These are phyloP conservation scores for Magallana nippona DNA, from an alignment of 2,888 invertebrate species.

Conservation along the genomic window DNA sequence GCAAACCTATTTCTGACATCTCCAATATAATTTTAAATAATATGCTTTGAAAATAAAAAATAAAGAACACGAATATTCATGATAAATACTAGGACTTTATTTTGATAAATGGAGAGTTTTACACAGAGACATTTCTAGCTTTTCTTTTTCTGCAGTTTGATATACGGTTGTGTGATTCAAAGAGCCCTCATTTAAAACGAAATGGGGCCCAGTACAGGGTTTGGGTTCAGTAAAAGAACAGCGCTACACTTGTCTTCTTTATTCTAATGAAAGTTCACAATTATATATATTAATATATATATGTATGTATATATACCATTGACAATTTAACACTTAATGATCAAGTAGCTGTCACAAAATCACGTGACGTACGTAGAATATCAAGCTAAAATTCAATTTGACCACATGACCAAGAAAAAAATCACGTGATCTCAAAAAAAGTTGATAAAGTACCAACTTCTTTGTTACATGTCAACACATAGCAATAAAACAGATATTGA, in stretches of 20 bases:
- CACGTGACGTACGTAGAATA: conserved; percentile 30
- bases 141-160: conserved; percentile 5
- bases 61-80: conserved; percentile 2
- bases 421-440: conserved; percentile 19
- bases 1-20: no score
- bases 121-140: conserved; percentile 28
- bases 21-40: no score
- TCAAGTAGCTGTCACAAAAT: conserved; percentile 35
- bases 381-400: conserved; percentile 35
- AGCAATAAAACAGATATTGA: conserved; percentile 25
- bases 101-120: conserved; percentile 28
- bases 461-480: conserved; percentile 30
- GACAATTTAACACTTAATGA: conserved; percentile 33
- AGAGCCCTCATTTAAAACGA: background rate
- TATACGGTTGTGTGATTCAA: conserved; percentile 16
- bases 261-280: conserved; percentile 33
- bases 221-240: conserved; percentile 10
- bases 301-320: conserved; percentile 28
- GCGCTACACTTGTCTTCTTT: conserved; percentile 20
- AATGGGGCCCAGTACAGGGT: conserved; percentile 24
- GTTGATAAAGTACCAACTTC: conserved; percentile 19
- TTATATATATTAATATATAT: conserved; percentile 33
- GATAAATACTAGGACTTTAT: conserved; percentile 35
- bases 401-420: conserved; percentile 33
- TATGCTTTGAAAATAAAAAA: background rate